These are phyloP conservation scores for Stenotaenia linearis DNA, from an alignment of 2,888 invertebrate genomes.

Conservation along the genomic window DNA sequence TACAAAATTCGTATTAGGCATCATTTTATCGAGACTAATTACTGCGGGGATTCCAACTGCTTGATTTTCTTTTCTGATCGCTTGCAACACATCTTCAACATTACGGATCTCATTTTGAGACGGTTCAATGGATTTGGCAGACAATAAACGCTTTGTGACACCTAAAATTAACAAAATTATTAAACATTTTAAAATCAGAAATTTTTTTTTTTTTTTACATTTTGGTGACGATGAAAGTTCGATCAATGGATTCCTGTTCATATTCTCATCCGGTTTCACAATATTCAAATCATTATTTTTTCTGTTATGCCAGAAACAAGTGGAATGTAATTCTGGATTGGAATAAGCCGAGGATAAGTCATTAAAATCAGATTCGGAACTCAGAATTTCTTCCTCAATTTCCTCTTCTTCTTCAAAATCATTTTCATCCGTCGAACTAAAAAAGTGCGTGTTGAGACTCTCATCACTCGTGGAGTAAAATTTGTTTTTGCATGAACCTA, in stretches of 20 bases:
- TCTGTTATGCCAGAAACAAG: not conserved
- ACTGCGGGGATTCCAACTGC: not conserved
- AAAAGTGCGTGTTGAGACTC: not conserved
- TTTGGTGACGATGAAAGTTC: not conserved
- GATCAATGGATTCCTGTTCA: not conserved
- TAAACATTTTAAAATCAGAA: not conserved
- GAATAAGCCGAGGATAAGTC: not conserved
- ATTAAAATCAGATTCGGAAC: not conserved
- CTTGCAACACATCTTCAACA: not conserved
- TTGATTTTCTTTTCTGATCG: not conserved
- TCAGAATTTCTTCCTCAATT: constrained; percentile 4
- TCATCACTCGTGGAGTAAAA: not conserved
- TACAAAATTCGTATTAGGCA: not conserved
- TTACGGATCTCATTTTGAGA: not conserved
- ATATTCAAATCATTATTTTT: not conserved
- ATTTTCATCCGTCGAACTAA: not conserved
- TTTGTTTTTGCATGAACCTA: not conserved
- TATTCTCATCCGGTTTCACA: not conserved
- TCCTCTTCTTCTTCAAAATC: not conserved
- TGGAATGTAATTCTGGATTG: not conserved
- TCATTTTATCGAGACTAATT: not conserved
- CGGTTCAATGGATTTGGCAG: not conserved
- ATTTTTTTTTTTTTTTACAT: not conserved
- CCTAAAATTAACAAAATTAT: not conserved
- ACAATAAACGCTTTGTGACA: not conserved